These are phyloP conservation scores for Uloborus plumipes DNA, from an alignment of 2,888 invertebrate genomes.

Conservation along the genomic window DNA sequence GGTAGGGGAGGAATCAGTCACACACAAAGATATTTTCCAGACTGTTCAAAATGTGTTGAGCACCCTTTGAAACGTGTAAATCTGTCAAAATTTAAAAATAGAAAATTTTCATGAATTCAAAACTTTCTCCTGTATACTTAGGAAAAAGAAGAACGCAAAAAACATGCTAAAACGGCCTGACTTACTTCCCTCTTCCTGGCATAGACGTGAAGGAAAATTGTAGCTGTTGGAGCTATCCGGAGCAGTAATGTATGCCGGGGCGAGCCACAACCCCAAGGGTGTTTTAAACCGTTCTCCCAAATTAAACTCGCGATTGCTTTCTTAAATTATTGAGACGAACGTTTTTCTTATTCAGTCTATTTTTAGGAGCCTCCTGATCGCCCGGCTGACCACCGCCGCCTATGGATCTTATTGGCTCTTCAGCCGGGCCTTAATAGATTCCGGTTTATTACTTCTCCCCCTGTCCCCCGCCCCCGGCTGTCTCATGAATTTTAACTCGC, in stretches of 20 bases:
- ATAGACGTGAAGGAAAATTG: constrained; percentile 13
- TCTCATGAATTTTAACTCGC: constrained; percentile 55
- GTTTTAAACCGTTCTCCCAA: constrained; percentile 55
- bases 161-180: neutral
- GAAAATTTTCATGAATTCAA: too few relatives aligned
- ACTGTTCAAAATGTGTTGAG: too few relatives aligned
- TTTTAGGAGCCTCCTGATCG: constrained; percentile 30
- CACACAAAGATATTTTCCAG: too few relatives aligned
- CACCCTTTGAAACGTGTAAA: too few relatives aligned
- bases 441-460: constrained; percentile 42
- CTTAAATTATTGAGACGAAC: constrained; percentile 57
- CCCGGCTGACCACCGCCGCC: constrained; percentile 31
- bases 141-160: too few relatives aligned
- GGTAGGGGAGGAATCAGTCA: too few relatives aligned
- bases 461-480: neutral
- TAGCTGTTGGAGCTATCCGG: constrained; percentile 41
- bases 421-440: constrained; percentile 49
- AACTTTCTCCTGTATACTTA: too few relatives aligned
- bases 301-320: constrained; percentile 55
- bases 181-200: neutral
- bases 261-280: constrained; percentile 36
- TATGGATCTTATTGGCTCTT: constrained; percentile 20
- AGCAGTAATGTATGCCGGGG: constrained; percentile 45
- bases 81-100: too few relatives aligned
- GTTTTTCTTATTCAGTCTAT: constrained; percentile 48